Base-by-base conservation (phyloP, 2,113 vertebrate genomes). In the Myotis brandtii region DNA sequence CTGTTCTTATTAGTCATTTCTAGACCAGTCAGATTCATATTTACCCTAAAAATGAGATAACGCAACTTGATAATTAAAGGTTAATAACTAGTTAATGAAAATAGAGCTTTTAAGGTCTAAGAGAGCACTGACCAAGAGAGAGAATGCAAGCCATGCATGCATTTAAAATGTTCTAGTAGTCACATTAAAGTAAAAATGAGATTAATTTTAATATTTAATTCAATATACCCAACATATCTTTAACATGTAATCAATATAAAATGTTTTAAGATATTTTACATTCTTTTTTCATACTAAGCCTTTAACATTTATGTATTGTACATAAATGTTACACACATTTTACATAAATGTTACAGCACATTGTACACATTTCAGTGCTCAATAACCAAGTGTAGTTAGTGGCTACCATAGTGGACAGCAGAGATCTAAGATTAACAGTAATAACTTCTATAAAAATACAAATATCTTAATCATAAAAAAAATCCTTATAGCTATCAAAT, bases 221-320 rank as follows among this genome's bases (percentile, higher is more conserved):
- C n/a, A 84, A n/a, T 48, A 92, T 67, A 88, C n/a, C 50, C 17
- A 83, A 89, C 50, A 70, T 86, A 59, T 50, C 32, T 83, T 81
- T 48, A 50, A 77, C 37, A 46, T 70, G 70, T 84, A 73, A 81
- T 48, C 56, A 83, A 48, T 83, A 82, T 59, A 32, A 83, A 62
- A 64, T 83, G 62, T 20, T 81, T 82, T 30, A 77, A n/a, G 30
- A 46, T 46, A 64, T 43, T 82, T 82, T 46, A 62, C 56, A 64
- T 82, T 43, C 23, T 81, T 40, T 59, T 54, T 27, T 37, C 14
- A 59, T 40, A 40, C 34, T 27, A 80, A 80, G 21, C 34, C n/a
- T 80, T 81, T 54, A 59, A 81, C 56, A 81, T 59, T 27, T 54
- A 52, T 79, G 32, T 32, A 77, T n/a, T 50, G 46, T 50, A 80